Conservation (phyloP, 2,797 vertebrate genomes). For the Schizothorax lantsangensis region DNA sequence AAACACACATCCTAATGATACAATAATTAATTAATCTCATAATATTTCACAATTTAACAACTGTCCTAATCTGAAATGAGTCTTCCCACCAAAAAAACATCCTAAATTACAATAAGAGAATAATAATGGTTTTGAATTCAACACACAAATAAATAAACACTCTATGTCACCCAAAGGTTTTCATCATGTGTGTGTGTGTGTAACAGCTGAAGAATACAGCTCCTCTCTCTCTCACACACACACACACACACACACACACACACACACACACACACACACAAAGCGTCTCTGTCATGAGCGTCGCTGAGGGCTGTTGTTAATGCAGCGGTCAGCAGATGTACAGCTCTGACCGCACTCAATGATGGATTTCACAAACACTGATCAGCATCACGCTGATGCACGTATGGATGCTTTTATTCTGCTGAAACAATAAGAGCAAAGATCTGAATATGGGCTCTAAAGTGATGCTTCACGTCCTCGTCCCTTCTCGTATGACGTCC, state of each 20-base stretch:
- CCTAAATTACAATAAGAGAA: background rate
- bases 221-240: too few relatives aligned
- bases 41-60: too few relatives aligned
- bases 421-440: background rate
- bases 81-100: background rate
- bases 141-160: background rate
- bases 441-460: background rate
- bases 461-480: too few relatives aligned
- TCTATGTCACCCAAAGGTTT: background rate
- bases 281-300: background rate
- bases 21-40: background rate
- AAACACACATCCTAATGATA: background rate
- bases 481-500: background rate
- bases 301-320: slow-evolving; percentile 36
- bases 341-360: slow-evolving; percentile 20
- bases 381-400: background rate
- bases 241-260: background rate
- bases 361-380: background rate
- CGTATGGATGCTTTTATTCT: background rate
- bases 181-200: background rate
- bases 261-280: slow-evolving; percentile 1
- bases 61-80: background rate
- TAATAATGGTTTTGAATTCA: background rate
- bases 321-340: slow-evolving; percentile 40
- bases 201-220: slow-evolving; percentile 9